A percentile compares a stretch with the other conserved stretches of the same genome.
phyloP scores from a whole-genome alignment of 1,140 invertebrate genomes.

The Arion vulgaris region DNA sequence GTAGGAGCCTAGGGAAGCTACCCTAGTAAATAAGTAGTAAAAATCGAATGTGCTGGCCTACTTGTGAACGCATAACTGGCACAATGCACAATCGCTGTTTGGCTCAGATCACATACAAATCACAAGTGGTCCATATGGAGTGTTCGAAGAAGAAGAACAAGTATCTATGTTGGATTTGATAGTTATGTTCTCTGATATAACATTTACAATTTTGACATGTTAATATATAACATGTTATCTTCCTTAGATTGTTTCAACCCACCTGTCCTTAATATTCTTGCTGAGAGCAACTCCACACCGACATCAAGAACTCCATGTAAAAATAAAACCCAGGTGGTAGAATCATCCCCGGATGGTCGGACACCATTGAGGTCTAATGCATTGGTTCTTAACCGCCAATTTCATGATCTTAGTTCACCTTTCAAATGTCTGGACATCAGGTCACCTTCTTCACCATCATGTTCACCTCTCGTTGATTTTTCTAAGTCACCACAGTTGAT shows the following conservation, averaged over 20 bases:
- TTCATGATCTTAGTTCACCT: background rate
- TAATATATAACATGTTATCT: too few relatives aligned
- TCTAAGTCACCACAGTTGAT: slow-evolving; percentile 6
- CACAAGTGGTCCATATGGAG: too few relatives aligned
- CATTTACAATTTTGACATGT: too few relatives aligned
- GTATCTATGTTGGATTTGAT: too few relatives aligned
- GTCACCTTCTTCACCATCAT: background rate
- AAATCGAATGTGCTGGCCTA: too few relatives aligned
- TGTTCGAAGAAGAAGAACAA: too few relatives aligned
- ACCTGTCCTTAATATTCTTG: background rate
- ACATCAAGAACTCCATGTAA: background rate
- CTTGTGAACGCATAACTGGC: too few relatives aligned
- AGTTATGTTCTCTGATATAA: too few relatives aligned
- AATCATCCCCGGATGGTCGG: background rate
- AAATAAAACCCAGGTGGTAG: background rate
- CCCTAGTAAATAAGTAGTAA: too few relatives aligned
- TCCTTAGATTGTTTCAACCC: background rate
- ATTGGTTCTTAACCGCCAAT: background rate
- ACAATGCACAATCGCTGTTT: too few relatives aligned
- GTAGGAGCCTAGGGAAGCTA: too few relatives aligned
- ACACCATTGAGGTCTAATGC: background rate
- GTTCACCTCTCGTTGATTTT: slow-evolving; percentile 15
- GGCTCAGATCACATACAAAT: too few relatives aligned
- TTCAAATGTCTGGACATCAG: slow-evolving; percentile 7
- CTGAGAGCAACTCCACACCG: background rate